Conservation (phyloP, 2,113 vertebrate species). For the Zingel zingel region DNA sequence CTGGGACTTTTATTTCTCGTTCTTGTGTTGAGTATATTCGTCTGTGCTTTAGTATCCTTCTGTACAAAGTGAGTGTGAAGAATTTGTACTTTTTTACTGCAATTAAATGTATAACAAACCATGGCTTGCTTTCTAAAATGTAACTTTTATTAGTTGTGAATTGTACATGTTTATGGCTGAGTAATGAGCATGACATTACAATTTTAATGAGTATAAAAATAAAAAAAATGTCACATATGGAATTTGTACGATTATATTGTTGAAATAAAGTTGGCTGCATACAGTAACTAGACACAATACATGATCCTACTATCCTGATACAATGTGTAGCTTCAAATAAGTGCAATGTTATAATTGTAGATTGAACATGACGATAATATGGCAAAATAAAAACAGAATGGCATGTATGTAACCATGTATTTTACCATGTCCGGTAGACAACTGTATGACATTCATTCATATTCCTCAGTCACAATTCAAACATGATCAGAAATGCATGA, state of each 20-base stretch:
- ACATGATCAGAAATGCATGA: neutral
- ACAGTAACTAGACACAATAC: neutral
- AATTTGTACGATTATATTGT: neutral
- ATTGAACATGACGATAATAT: neutral
- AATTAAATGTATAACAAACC: neutral
- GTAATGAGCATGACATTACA: neutral
- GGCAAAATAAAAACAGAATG: neutral
- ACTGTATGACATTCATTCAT: neutral
- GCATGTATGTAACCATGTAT: neutral
- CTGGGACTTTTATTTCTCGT: neutral
- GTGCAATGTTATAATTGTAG: neutral
- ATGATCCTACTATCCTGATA: neutral
- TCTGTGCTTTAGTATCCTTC: neutral
- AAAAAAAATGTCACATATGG: neutral
- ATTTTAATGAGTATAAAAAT: conserved; percentile 14
- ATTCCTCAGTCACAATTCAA: neutral
- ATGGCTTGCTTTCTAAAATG: neutral
- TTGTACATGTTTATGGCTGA: neutral
- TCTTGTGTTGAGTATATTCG: too few relatives aligned
- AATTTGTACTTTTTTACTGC: neutral
- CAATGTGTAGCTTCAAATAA: neutral
- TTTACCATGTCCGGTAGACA: neutral
- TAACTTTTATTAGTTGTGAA: conserved; percentile 25
- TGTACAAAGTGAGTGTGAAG: neutral
- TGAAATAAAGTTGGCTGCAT: neutral